Evolutionary conservation across 2,888 invertebrate genomes (phyloP), one percentile per base, ranked within the genome.

Genomic region (Noctua pronuba): DNA sequence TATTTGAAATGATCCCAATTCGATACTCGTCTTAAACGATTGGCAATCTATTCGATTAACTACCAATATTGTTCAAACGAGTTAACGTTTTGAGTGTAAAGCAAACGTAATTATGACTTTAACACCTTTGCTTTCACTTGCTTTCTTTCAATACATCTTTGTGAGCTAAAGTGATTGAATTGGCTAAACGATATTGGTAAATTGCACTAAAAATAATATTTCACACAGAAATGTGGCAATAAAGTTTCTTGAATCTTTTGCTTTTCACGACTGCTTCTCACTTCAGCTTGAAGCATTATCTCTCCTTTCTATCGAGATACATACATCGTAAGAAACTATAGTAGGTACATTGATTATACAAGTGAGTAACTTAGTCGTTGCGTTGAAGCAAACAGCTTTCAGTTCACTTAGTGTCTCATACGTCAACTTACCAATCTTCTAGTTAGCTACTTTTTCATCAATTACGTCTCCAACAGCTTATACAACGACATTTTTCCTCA

Each of bases 41-140:
- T 85, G 87, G 79, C 83, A 86, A 91, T 89, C 80, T 83, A 87
- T 89, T 86, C 83, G 86, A 89, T 88, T 78, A 58, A 77, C 73
- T 69, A 65, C 79, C 74, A 84, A 85, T 85, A 83, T 81, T 87
- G 85, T 85, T 78, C 65, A 79, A 77, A 77, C 75, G 75, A 77
- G 28, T 82, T 80, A 75, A 74, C 71, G 74, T 83, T 79, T 82
- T 69, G 73, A 78, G 80, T 80, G 77, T 77, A 77, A 86, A 87
- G 83, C 72, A 84, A 86, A 85, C 84, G 77, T 84, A 88, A 80
- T 88, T 87, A 81, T 73, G 52, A 70, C 46, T 70, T 24, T 89
- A 85, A 49, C 83, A 82, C 73, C 73, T 75, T 73, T 64, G 72
- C 92, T 94, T 92, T 93, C 92, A 86, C 92, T 88, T 35, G 80